Evolutionary conservation across 2,888 invertebrate genomes (phyloP), one percentile per base, ranked within the genome.

Genomic region (Drosophila phalerata): DNA sequence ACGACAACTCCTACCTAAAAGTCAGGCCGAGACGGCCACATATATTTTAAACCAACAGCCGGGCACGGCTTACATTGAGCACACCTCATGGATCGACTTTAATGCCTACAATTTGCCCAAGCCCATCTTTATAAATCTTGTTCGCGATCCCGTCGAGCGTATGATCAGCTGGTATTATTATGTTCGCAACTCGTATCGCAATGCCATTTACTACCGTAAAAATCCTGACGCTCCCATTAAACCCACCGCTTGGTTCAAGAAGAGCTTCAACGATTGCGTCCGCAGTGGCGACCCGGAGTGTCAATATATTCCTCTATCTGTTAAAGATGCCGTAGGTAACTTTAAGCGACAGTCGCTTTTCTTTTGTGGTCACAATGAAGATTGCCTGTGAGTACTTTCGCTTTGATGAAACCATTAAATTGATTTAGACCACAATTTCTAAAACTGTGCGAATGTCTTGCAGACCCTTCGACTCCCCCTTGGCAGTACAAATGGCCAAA

Each of bases 141-240:
- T 97, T 0, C 94, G 97, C 32, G 97, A 97, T 92, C 97, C 97
- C 0, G 95, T 97, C 22, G 97, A 97, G 91, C 94, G 97, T 42
- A 96, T 97, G 32, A 97, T 97, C 89, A 97, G 97, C 5, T 97
- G 97, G 97, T 97, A 96, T 91, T 97, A 97, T 92, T 97, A 97
- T 92, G 96, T 97, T 13, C 93, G 97, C 3, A 97, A 97, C 93
- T 97, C 97, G 87, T 88, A 91, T 49, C 79, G 68, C 1, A 91
- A 91, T 73, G 97, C 97, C 17, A 96, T 97, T 90, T 94, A 96
- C 90, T 97, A 96, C 91, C 94, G 96, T 68, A 96, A 95, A 17
- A 96, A 97, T 93, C 97, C 97, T 0, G 96, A 96, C 87, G 94
- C 97, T 40, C 58, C 79, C 1, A 4, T 90, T 0, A 70, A 77